Evolutionary conservation across 2,888 invertebrate species (phyloP).

Genomic region (Phorcus lineatus): DNA sequence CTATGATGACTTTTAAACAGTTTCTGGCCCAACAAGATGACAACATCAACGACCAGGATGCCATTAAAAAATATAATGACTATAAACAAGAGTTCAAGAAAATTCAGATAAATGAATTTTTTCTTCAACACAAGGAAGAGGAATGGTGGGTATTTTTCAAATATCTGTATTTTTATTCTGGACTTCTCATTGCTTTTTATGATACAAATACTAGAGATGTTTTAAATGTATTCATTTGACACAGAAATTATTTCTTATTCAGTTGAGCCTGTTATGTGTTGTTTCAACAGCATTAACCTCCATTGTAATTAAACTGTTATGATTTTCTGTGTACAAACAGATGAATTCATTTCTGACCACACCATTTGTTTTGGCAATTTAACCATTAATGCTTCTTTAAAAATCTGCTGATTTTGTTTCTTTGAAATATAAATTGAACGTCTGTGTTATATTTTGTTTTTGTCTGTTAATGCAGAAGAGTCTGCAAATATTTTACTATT

Average conservation of each 20-base stretch:
- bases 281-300: too few species aligned
- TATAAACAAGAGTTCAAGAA: constrained; percentile 97
- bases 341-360: too few species aligned
- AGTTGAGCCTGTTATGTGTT: too few species aligned
- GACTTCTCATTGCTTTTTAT: too few species aligned
- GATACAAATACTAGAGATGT: too few species aligned
- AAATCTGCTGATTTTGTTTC: too few species aligned
- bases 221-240: too few species aligned
- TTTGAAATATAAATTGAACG: background rate
- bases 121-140: constrained; percentile 98
- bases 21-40: constrained; percentile 97
- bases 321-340: too few species aligned
- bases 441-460: background rate
- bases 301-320: too few species aligned
- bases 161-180: background rate
- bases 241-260: too few species aligned
- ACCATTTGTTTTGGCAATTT: too few species aligned
- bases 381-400: too few species aligned
- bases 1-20: constrained; percentile 97
- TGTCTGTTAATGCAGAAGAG: background rate
- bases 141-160: constrained; percentile 91
- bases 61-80: constrained; percentile 97
- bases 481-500: background rate
- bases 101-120: constrained; percentile 98
- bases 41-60: constrained; percentile 93